Evolutionary conservation across 2,888 invertebrate species (phyloP).

Genomic region (Colletes collaris): DNA sequence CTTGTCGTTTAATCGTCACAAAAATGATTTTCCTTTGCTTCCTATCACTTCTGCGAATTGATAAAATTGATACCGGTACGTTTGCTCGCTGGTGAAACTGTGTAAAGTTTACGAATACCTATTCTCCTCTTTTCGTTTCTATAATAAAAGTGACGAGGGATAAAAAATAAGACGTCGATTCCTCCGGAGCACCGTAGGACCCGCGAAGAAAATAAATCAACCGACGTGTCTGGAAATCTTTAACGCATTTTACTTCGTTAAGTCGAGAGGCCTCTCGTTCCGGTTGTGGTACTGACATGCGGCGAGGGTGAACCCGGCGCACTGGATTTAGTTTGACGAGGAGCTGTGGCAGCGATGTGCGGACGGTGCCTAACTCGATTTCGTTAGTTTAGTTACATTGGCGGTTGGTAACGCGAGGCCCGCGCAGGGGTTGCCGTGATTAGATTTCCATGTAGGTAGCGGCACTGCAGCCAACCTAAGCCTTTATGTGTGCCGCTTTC

Average conservation of each 20-base stretch:
- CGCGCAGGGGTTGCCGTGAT: constrained; percentile 79
- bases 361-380: constrained; percentile 80
- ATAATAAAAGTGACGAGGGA: neutral
- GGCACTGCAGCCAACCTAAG: constrained; percentile 69
- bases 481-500: constrained; percentile 70
- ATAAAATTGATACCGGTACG: too few relatives aligned
- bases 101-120: too few relatives aligned
- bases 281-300: constrained; percentile 65
- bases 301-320: constrained; percentile 66
- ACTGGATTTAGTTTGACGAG: constrained; percentile 80
- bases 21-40: too few relatives aligned
- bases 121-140: too few relatives aligned
- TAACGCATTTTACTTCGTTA: constrained; percentile 69
- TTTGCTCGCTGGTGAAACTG: too few relatives aligned
- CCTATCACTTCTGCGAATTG: too few relatives aligned
- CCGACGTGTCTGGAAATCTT: constrained; percentile 62
- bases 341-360: constrained; percentile 72
- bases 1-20: neutral
- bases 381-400: constrained; percentile 83
- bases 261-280: constrained; percentile 65
- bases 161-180: constrained; percentile 5
- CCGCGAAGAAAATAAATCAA: constrained; percentile 43
- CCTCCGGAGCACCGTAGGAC: neutral
- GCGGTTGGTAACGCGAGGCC: constrained; percentile 79
- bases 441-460: constrained; percentile 82